A percentile compares a stretch with the other conserved stretches of the same genome.
phyloP scores from a whole-genome alignment of 2,888 invertebrate genomes.

The Pachydiplax longipennis region DNA sequence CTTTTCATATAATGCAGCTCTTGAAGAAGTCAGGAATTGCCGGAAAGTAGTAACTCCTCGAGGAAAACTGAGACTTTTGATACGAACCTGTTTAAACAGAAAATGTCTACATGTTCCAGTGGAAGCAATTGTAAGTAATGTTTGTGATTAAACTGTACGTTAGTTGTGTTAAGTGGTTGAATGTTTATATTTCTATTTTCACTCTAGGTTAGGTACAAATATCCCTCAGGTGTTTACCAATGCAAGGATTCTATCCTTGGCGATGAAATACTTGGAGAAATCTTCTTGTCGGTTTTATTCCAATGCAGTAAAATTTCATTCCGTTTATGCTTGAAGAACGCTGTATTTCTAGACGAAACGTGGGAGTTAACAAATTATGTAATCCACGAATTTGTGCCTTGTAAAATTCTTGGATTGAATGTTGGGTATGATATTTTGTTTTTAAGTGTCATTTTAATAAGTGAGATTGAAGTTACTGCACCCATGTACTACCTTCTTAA shows the following conservation, averaged over 20 bases:
- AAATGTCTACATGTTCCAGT: slow-evolving; percentile 65
- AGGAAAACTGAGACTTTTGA: slow-evolving; percentile 63
- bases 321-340: slow-evolving; percentile 64
- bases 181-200: slow-evolving; percentile 50
- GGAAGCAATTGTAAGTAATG: slow-evolving; percentile 61
- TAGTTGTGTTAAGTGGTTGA: slow-evolving; percentile 45
- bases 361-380: slow-evolving; percentile 68
- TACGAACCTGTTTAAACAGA: slow-evolving; percentile 62
- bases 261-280: slow-evolving; percentile 69
- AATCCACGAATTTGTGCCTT: slow-evolving; percentile 69
- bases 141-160: background rate
- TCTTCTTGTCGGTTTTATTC: slow-evolving; percentile 65
- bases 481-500: slow-evolving; percentile 23
- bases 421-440: slow-evolving; percentile 62
- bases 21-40: slow-evolving; percentile 61
- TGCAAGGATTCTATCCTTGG: slow-evolving; percentile 64
- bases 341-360: slow-evolving; percentile 69
- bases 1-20: slow-evolving; percentile 59
- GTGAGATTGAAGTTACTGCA: background rate
- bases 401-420: slow-evolving; percentile 67
- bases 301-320: slow-evolving; percentile 65
- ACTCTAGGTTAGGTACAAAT: slow-evolving; percentile 48
- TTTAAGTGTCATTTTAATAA: background rate
- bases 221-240: slow-evolving; percentile 54
- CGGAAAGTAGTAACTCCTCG: slow-evolving; percentile 59